phyloP scores from a whole-genome alignment of 2,113 vertebrate genomes.

The Eonycteris spelaea region DNA sequence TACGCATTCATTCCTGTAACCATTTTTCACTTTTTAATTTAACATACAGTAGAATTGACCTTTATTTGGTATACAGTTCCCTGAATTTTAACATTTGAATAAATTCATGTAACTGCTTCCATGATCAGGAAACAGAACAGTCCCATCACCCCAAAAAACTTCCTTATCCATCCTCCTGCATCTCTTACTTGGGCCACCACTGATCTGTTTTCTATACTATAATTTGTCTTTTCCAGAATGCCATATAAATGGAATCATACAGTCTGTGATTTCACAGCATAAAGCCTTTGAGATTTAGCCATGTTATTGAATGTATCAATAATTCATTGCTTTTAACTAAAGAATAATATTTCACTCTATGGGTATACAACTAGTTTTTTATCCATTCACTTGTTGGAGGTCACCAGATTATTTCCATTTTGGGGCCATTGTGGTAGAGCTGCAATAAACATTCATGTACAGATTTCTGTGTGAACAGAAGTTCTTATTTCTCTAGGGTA shows the following conservation, averaged over 20 bases:
- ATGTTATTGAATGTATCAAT: background rate
- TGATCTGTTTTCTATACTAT: background rate
- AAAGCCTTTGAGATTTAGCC: background rate
- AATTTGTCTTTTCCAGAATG: slow-evolving; percentile 9
- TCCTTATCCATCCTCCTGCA: background rate
- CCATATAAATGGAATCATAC: background rate
- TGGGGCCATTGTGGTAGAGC: background rate
- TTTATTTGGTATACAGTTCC: background rate
- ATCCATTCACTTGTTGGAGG: background rate
- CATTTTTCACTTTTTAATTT: background rate
- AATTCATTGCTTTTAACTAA: background rate
- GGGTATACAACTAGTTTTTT: background rate
- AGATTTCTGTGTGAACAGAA: slow-evolving; percentile 2
- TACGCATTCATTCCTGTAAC: background rate
- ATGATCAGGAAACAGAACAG: background rate
- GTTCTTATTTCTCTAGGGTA: slow-evolving; percentile 21
- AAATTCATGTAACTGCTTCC: background rate
- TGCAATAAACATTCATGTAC: background rate
- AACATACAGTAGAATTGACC: background rate
- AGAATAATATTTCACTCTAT: background rate
- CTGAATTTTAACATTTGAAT: background rate
- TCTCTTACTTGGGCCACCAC: background rate
- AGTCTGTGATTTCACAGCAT: background rate
- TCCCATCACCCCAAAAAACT: background rate
- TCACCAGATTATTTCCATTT: background rate